Base-by-base conservation (phyloP, 2,888 invertebrate genomes). In the Reticulitermes lucifugus region DNA sequence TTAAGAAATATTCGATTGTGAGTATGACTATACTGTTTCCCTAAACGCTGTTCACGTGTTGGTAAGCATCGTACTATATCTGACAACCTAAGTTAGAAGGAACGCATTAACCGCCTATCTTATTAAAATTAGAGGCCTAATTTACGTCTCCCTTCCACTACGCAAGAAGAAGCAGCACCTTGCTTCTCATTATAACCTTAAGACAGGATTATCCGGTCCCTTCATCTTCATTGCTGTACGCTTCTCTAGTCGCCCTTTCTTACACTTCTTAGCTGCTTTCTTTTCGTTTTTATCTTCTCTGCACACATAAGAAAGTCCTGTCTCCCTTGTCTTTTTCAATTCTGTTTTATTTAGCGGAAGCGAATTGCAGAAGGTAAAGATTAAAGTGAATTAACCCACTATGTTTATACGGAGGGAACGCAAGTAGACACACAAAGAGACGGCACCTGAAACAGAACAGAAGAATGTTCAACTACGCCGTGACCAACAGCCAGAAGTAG, bases 271-370 rank as follows among this genome's bases (percentile, higher is more conserved):
- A 46, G 46, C 83, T 60, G 81, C 29, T 73, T 83, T 41, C 25
- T 7, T 41, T 81, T 41, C 12, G 59, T 41, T 80, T 59, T 80
- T n/a, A 59, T 80, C 80, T 80, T n/a, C 29, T 55, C 51, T 29
- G 12, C 55, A 80, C 80, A 80, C 12, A 29, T 25, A 71, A 29
- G 29, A 41, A 41, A 21, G 73, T 29, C 77, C 43, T 46, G 77
- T 71, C 70, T 71, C 79, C 81, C 85, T 60, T 80, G 85, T 85
- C 83, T 85, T 85, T 84, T 85, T 84, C 85, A 85, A 85, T 85
- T 85, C 83, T 83, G 85, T 84, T 83, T 85, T 85, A 85, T 85
- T 85, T 85, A 85, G 85, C 84, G 85, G 85, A 85, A 85, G 84
- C 79, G 83, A 85, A 83, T 85, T 85, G 60, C 85, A 79, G 83